These are phyloP conservation scores for Liopterus haemorrhoidalis DNA, from an alignment of 2,888 invertebrate species.

Conservation along the genomic window DNA sequence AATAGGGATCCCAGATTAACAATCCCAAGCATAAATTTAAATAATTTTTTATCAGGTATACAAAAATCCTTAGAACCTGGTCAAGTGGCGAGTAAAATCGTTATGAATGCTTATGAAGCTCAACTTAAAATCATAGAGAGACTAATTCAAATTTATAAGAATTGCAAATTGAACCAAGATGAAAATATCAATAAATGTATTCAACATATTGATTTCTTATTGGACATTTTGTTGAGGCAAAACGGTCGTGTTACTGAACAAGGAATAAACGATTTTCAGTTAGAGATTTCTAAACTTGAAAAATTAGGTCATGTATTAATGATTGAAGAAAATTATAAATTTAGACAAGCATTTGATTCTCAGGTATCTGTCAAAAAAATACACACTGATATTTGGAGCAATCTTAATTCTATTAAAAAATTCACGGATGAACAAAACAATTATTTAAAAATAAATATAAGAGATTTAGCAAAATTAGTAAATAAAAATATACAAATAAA, in stretches of 20 bases:
- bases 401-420: slow-evolving; percentile 24
- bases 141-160: slow-evolving; percentile 25
- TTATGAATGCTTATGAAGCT: slow-evolving; percentile 23
- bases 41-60: no score
- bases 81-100: slow-evolving; percentile 21
- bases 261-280: slow-evolving; percentile 37
- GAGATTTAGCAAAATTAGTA: slow-evolving; percentile 27
- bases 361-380: slow-evolving; percentile 10
- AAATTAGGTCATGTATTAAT: slow-evolving; percentile 34
- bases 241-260: slow-evolving; percentile 36
- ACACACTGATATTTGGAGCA: slow-evolving; percentile 13
- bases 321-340: slow-evolving; percentile 21
- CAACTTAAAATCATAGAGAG: slow-evolving; percentile 33
- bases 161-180: slow-evolving; percentile 7
- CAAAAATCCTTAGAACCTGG: slow-evolving; percentile 15
- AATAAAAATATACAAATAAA: slow-evolving; percentile 36
- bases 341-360: slow-evolving; percentile 11
- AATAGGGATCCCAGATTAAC: not conserved
- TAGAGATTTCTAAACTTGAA: slow-evolving; percentile 37
- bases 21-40: no score
- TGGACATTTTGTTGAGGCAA: slow-evolving; percentile 26
- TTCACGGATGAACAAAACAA: slow-evolving; percentile 29
- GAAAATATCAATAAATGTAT: slow-evolving; percentile 12
- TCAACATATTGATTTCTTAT: slow-evolving; percentile 32
- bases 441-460: slow-evolving; percentile 24